Base-by-base conservation (phyloP, 1,140 invertebrate species). In the Microplitis demolitor region DNA sequence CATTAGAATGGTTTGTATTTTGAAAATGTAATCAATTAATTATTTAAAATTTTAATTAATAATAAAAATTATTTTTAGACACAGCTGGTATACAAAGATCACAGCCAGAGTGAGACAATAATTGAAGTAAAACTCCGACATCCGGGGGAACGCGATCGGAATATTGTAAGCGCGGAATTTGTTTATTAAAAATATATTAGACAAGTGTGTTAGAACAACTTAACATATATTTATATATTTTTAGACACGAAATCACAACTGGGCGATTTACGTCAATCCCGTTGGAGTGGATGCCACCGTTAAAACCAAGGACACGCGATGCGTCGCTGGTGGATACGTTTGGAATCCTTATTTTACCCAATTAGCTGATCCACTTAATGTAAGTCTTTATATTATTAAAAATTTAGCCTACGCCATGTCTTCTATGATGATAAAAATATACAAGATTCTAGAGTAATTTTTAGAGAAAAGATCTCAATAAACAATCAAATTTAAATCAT, bases 281-380 rank as follows among this genome's bases (percentile, higher is more conserved):
- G 94, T 98, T 16, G 95, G 94, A n/a, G 94, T 96, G 39, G 96
- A 98, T 88, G 96, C 96, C 4, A 89, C 94, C 6, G 95, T 96
- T 2, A 91, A 93, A 84, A 90, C 92, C 34, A 90, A 93, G 62
- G 87, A 89, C 69, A 94, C 94, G 1, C 88, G 95, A 72, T 98
- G 97, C 84, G 92, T 95, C 4, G 96, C 96, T 4, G 94, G 93
- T 58, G 96, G 96, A 31, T 97, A 95, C 80, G 90, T 93, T 35
- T 98, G 96, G 95, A 98, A 98, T 89, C 97, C 97, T 0, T 96
- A 93, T 85, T 95, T 94, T 77, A 96, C 95, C 24, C 95, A 96
- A 87, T 86, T 97, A 4, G 95, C 95, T 1, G 94, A 96, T 88
- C 93, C 95, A 1, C 88, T 95, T 13, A 96, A 96, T 87, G 96